Evolutionary conservation across 2,888 invertebrate species (phyloP), one percentile per base, ranked within the genome.

Genomic region (Falcaria lacertinaria): DNA sequence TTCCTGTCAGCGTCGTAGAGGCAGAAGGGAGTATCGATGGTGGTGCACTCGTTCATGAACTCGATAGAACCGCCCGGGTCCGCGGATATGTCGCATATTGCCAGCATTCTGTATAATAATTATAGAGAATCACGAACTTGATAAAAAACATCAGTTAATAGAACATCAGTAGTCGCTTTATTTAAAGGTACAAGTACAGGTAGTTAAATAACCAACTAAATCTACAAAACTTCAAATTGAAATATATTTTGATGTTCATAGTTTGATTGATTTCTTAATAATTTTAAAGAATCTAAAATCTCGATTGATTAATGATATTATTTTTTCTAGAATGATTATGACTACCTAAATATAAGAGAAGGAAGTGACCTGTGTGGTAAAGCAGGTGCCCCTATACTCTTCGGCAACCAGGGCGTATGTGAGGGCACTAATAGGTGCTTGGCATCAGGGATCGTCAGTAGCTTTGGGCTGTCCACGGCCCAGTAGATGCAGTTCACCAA

Each of bases 41-140:
- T 99, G 0, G 99, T 99, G 75, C 99, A 99, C 74, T 99, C 99
- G 67, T 98, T 97, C 99, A 99, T 99, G 74, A 99, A 99, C 73
- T 99, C 99, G 44, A 99, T 98, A 33, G 97, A 97, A 43, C 98
- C 98, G 0, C 99, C 98, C 0, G 99, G 99, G 85, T 99, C 99
- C 0, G 99, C 99, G 0, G 98, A 98, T 66, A 99, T 99, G 76
- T 99, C 99, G 77, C 99, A 99, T 65, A 99, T 97, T 2, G 94
- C 96, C 50, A 99, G 87, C 93, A 99, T 95, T 52, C 98, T 90
- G 57, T 4, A 52, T 5, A 43, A 39, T 13, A 17, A 33, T 14
- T 19, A 19, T 19, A 4, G 19, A 38, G 33, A 36, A 44, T 28
- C n/a, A n/a, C n/a, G n/a, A n/a, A n/a, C n/a, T n/a, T n/a, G n/a